Evolutionary conservation across 2,888 invertebrate species (phyloP), one percentile per base, ranked within the genome.

Genomic region (Pyrrhosoma nymphula): DNA sequence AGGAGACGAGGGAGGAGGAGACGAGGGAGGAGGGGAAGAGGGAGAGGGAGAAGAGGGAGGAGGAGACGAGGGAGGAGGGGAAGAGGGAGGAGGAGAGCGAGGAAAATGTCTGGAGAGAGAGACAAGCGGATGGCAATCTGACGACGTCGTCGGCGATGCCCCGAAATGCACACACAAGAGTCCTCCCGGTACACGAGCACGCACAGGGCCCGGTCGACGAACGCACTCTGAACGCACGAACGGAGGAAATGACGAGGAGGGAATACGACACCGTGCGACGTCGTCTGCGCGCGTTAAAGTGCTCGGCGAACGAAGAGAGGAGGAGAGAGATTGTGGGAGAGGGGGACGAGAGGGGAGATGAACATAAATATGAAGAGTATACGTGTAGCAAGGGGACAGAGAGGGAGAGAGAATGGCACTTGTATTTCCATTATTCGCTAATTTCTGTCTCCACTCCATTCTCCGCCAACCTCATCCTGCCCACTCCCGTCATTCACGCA

Each of bases 381-480:
- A 16, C n/a, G 69, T 0, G 47, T 18, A 23, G 39, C 23, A 26
- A 26, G 88, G 0, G 10, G 23, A 60, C 18, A 8, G 12, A n/a
- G 56, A 55, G 89, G 20, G 55, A 56, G 89, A n/a, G 55, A 56
- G 56, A 55, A 39, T 2, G 47, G n/a, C 55, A 55, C 35, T 82
- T 82, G 30, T 47, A 55, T 56, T 56, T 89, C 89, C 89, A 56
- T 89, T 89, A 89, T 89, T 89, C 18, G 89, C 89, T 55, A 55
- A 89, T 89, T 89, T 89, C 89, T 55, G 55, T n/a, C 89, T 89
- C 89, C 89, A 56, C 26, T 89, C 56, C 47, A 56, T n/a, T 89
- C 89, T 47, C 89, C n/a, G 89, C 89, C 56, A 89, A 47, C n/a
- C 56, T 89, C 47, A 89, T 56, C 89, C 60, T 60, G 16, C 20